phyloP scores from a whole-genome alignment of 2,113 vertebrate species.

The Proteles cristata region DNA sequence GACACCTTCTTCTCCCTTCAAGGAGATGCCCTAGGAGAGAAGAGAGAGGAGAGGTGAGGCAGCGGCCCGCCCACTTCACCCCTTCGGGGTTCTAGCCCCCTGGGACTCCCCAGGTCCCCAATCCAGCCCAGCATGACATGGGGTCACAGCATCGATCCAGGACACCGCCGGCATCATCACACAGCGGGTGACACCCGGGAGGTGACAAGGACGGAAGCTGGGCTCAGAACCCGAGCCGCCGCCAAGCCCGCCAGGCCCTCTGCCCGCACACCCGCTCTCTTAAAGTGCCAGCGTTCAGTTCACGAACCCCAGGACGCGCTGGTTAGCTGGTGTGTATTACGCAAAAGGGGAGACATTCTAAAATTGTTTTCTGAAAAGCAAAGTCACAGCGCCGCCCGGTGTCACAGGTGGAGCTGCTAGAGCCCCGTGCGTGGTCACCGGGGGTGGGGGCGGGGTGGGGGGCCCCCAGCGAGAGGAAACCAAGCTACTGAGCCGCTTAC shows the following conservation, averaged over 20 bases:
- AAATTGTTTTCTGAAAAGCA: neutral
- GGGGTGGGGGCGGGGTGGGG: too few species aligned
- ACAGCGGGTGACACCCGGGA: accelerated
- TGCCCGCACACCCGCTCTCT: accelerated
- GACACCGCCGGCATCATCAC: accelerated
- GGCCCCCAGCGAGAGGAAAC: neutral
- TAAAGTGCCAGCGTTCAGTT: neutral
- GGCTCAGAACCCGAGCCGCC: neutral
- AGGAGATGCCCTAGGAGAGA: constrained; percentile 69
- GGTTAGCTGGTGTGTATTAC: too few species aligned
- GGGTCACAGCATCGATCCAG: accelerated
- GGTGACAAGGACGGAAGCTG: accelerated
- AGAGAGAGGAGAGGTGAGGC: neutral
- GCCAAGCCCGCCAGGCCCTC: accelerated
- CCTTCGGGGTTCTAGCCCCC: neutral
- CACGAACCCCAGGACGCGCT: neutral
- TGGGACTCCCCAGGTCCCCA: neutral
- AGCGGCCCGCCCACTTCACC: accelerated
- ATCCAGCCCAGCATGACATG: accelerated
- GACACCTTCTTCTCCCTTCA: constrained; percentile 92
- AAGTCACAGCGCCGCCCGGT: neutral
- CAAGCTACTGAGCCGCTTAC: constrained; percentile 85
- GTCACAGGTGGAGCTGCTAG: neutral
- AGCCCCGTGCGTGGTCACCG: neutral
- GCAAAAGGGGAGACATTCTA: neutral